Base-by-base conservation (phyloP, 2,888 invertebrate genomes). In the Ennomos fuscantarius region DNA sequence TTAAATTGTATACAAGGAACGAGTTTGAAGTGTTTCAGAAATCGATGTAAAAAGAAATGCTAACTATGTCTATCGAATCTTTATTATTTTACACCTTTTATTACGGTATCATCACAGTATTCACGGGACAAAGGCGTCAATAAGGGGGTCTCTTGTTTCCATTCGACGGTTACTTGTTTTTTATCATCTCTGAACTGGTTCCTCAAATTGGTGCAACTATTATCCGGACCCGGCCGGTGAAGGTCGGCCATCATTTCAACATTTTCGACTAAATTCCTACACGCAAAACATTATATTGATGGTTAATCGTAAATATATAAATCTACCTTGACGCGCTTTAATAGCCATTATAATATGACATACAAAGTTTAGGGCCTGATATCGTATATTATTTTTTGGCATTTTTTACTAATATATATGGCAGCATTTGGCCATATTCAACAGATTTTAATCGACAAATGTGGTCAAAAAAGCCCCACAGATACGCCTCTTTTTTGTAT, bases 131-230 rank as follows among this genome's bases (percentile, higher is more conserved):
- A 82, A 82, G 79, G 74, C 69, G 69, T 69, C 66, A 62, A 79
- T 79, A 77, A 81, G 77, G 77, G 72, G 76, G 76, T 81, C 79
- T 79, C 82, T 81, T 82, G 83, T 82, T 81, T 86, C 82, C 79
- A 83, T 82, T 81, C 79, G 81, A 72, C 72, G 73, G 77, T 70
- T 76, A 77, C 69, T 79, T 69, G 79, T 87, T 89, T 89, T 89
- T 84, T 82, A 74, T 72, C 67, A 63, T 60, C 57, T 66, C 75
- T 76, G 78, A 90, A 91, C 90, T 84, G 89, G 91, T 92, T 91
- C 81, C 70, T 81, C 71, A 89, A 91, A 90, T 90, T 89, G 86
- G 82, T 86, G 79, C 87, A 84, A 87, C 87, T 89, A 91, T 91
- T 91, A 92, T 90, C 88, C 83, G 84, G 72, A 78, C 82, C 80